Base-by-base conservation (phyloP, 64 coral and sea anemone genomes). In the Hydrozoanthus tunicans region DNA sequence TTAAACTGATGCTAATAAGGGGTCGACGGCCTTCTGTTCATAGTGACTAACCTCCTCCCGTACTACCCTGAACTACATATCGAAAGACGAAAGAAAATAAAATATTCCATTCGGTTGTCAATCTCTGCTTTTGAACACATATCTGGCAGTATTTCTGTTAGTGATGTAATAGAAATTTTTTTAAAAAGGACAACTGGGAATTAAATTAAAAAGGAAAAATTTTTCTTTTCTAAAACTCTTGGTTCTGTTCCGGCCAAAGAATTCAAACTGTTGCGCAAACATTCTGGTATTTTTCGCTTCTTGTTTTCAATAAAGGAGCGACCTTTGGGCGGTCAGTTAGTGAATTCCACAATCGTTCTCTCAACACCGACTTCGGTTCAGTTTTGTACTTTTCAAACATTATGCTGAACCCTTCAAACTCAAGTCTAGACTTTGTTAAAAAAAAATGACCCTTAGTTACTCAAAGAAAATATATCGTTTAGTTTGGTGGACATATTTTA, bases 401-500 rank as follows among this genome's bases (percentile, higher is more conserved):
- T 13, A 68, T 68, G 65, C 65, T 13, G 5, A 32, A 56, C 4
- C 9, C 56, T 43, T 78, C 17, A 15, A 10, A 55, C n/a, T 15
- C 11, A 54, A 51, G 68, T 15, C 14, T 10, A 52, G 23, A 67
- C 12, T 83, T 67, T 14, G 68, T 68, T 52, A 15, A 69, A 85
- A 85, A 26, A 55, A 54, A 56, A 12, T 85, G 53, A 69, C 32
- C 65, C 52, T 14, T n/a, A 6, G 64, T 11, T 55, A 15, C 52
- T 13, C 53, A 70, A 85, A 85, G 52, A 85, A 85, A 70, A 85
- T 64, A 85, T 13, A 57, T 64, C 65, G 17, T 7, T 17, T 85
- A 15, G 51, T 56, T 3, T 70, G 82, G 17, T 14, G 56, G 82
- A 70, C 15, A 84, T 69, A 84, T 84, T 85, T 85, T 64, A 85